Base-by-base conservation (phyloP, 2,888 invertebrate genomes). In the Netelia melanura region DNA sequence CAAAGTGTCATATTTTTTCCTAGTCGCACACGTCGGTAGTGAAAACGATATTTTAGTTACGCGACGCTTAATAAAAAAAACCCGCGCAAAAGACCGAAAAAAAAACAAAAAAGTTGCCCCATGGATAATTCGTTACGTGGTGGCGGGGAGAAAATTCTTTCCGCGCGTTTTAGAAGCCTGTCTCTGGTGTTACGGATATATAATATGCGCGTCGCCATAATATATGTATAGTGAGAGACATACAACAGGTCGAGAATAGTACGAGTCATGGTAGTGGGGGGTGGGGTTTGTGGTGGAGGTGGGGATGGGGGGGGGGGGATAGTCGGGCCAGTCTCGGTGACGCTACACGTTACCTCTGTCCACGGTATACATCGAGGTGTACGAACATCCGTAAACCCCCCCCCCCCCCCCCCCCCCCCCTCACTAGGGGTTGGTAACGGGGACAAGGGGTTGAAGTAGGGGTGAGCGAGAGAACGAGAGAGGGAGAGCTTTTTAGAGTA, bases 401-500 rank as follows among this genome's bases (percentile, higher is more conserved):
- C 17, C 17, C 17, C 17, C 17, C 17, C 80, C 0, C 48, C 25
- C 71, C 56, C 71, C 56, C 64, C 43, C 48, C 17, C 48, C 44
- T 72, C 52, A 54, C 54, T 30, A 30, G 30, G 48, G 48, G 48
- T 48, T 48, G 48, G 30, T 30, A 30, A 48, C 11, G 14, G 11
- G 48, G 48, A 14, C 48, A 48, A 3, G 48, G 48, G 14, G 48
- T 10, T 48, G 48, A 21, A 17, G 54, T n/a, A n/a, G 54, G 54
- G 17, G 17, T 3, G 17, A 54, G 17, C 2, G 72, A 6, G 56
- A 58, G 58, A 25, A 3, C 2, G 25, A 58, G 67, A n/a, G 72
- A n/a, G 25, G 25, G 58, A 52, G 25, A 17, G 38, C 76, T 82
- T 52, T 75, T 74, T 62, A 44, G 81, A 84, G 86, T 88, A 89